Percentiles rank a stretch among this genome's conserved stretches.
phyloP scores from a whole-genome alignment of 2,888 invertebrate species.

The Cylloceria caligata region DNA sequence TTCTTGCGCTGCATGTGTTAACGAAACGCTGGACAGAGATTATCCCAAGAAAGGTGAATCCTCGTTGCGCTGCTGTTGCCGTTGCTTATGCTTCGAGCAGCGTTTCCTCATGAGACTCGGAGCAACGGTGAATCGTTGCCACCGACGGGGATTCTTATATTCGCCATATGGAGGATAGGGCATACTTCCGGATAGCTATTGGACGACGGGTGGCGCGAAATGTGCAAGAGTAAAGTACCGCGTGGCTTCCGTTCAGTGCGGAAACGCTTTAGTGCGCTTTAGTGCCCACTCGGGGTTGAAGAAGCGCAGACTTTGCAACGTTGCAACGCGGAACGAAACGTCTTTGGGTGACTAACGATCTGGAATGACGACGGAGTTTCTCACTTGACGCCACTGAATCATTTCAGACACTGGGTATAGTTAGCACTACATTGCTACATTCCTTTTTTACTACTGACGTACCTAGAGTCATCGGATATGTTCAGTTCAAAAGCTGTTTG shows the following conservation, averaged over 20 bases:
- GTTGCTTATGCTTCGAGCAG: conserved; percentile 24
- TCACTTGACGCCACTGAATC: neutral
- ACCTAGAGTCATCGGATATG: neutral
- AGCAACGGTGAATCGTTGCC: conserved; percentile 64
- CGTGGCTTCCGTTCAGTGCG: conserved; percentile 40
- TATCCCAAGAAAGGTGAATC: conserved; percentile 25
- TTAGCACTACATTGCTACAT: neutral
- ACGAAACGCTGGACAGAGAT: conserved; percentile 54
- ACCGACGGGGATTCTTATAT: conserved; percentile 47
- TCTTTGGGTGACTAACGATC: conserved; percentile 52
- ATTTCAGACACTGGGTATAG: neutral
- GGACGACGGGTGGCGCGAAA: conserved; percentile 35
- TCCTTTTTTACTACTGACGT: neutral
- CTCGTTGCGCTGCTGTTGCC: conserved; percentile 60
- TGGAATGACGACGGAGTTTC: conserved; percentile 34
- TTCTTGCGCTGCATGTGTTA: conserved; percentile 19
- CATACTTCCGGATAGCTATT: conserved; percentile 59
- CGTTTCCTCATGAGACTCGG: conserved; percentile 3
- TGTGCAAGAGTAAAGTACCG: conserved; percentile 7
- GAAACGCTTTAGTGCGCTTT: conserved; percentile 5
- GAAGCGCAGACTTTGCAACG: neutral
- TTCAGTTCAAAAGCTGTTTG: neutral
- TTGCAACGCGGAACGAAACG: conserved; percentile 45
- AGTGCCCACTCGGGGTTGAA: neutral
- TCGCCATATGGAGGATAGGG: conserved; percentile 66